Evolutionary conservation across 2,113 vertebrate species (phyloP).

Genomic region (Colaptes auratus): DNA sequence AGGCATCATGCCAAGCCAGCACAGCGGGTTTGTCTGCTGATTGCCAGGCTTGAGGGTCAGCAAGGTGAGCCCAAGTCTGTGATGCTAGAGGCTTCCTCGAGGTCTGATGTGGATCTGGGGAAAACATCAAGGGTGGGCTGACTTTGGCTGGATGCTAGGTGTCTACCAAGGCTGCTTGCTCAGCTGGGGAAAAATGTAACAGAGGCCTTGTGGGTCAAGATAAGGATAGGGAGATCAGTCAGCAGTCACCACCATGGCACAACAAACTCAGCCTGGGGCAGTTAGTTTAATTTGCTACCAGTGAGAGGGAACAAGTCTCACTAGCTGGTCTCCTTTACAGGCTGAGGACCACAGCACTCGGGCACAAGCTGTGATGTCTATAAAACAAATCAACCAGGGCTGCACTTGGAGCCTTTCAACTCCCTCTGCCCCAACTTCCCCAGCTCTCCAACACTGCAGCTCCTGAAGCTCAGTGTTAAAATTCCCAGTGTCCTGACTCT

Average conservation of each 20-base stretch:
- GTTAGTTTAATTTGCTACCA: no score
- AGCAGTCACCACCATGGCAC: no score
- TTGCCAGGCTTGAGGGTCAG: background rate
- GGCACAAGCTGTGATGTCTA: background rate
- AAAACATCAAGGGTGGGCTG: background rate
- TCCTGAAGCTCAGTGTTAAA: background rate
- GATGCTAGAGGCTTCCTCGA: background rate
- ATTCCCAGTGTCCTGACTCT: background rate
- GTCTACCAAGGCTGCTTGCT: no score
- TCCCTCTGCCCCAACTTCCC: background rate
- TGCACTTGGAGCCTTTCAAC: background rate
- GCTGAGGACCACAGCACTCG: background rate
- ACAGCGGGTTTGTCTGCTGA: background rate
- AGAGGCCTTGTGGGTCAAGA: no score
- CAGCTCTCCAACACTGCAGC: background rate
- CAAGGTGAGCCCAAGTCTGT: background rate
- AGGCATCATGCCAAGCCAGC: background rate
- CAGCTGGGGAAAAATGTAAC: no score
- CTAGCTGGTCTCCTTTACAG: background rate
- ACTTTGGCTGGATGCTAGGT: no score
- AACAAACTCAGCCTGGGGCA: no score
- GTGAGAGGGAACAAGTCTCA: no score
- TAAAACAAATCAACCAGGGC: background rate
- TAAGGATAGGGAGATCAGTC: no score
- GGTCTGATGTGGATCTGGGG: background rate